phyloP scores from a whole-genome alignment of 1,140 invertebrate genomes.

The Drosophila ironensis region DNA sequence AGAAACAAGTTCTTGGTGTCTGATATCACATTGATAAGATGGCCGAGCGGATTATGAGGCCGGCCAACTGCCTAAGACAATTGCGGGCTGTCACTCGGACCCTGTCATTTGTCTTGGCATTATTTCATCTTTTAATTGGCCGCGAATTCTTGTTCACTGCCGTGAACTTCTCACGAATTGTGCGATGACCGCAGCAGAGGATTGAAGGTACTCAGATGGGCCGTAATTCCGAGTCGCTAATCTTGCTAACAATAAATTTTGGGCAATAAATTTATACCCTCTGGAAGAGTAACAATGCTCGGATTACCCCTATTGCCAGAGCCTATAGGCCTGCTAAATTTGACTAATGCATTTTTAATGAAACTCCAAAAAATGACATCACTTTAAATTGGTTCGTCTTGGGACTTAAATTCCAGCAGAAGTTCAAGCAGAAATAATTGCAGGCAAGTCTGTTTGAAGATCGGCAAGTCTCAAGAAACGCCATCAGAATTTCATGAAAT shows the following conservation, averaged over 20 bases:
- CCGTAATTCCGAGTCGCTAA: too few relatives aligned
- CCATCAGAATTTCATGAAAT: slow-evolving; percentile 4
- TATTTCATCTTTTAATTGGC: slow-evolving; percentile 68
- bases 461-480: neutral
- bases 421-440: slow-evolving; percentile 13
- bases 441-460: neutral
- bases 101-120: slow-evolving; percentile 62
- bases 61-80: slow-evolving; percentile 30
- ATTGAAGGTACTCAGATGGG: neutral
- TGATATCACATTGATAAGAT: slow-evolving; percentile 70
- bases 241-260: too few relatives aligned
- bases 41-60: slow-evolving; percentile 22
- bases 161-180: slow-evolving; percentile 54
- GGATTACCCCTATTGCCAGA: too few relatives aligned
- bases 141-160: slow-evolving; percentile 23
- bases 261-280: neutral
- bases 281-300: neutral
- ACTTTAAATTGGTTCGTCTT: slow-evolving; percentile 10
- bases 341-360: slow-evolving; percentile 74
- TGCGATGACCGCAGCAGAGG: slow-evolving; percentile 18
- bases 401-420: neutral
- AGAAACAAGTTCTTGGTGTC: slow-evolving; percentile 57
- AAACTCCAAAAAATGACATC: slow-evolving; percentile 29
- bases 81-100: slow-evolving; percentile 48
- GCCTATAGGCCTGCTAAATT: slow-evolving; percentile 54